These are phyloP conservation scores for Cotesia typhae DNA, from an alignment of 1,140 invertebrate species.

Conservation along the genomic window DNA sequence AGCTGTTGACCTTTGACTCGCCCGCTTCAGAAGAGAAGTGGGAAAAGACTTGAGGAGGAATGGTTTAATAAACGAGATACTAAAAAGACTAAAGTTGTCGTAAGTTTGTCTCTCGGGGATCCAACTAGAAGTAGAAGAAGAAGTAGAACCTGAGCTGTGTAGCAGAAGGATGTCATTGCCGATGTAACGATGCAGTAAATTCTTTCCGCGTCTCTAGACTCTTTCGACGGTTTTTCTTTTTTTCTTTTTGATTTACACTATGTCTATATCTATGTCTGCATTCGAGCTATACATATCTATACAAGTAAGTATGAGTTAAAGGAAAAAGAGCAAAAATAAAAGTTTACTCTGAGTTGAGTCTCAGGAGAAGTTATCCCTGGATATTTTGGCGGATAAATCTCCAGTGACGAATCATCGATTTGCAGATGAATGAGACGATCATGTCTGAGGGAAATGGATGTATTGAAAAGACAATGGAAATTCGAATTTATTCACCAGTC, in stretches of 20 bases:
- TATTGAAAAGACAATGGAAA: not conserved
- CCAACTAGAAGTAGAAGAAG: not conserved
- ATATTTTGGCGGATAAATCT: not conserved
- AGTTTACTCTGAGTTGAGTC: no score
- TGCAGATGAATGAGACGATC: not conserved
- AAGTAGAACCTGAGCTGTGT: no score
- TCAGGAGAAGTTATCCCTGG: not conserved
- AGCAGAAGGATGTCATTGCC: constrained; percentile 2
- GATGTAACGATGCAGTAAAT: constrained; percentile 27
- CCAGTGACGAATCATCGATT: constrained; percentile 16
- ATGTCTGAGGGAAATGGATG: constrained; percentile 6
- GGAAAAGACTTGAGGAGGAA: not conserved
- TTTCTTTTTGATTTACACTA: constrained; percentile 9
- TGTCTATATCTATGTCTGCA: not conserved
- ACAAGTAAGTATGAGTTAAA: not conserved
- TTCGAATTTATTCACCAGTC: not conserved
- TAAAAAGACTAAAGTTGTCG: constrained; percentile 20
- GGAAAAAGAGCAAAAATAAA: not conserved
- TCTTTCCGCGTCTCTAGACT: constrained; percentile 12
- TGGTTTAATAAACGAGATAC: constrained; percentile 23
- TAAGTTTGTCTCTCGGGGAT: constrained; percentile 16
- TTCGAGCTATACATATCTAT: not conserved
- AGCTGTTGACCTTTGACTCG: constrained; percentile 17
- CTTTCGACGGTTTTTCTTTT: constrained; percentile 13
- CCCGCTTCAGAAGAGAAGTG: constrained; percentile 10